Conservation (phyloP, 2,113 vertebrate genomes). For the Chrysochloris asiatica region DNA sequence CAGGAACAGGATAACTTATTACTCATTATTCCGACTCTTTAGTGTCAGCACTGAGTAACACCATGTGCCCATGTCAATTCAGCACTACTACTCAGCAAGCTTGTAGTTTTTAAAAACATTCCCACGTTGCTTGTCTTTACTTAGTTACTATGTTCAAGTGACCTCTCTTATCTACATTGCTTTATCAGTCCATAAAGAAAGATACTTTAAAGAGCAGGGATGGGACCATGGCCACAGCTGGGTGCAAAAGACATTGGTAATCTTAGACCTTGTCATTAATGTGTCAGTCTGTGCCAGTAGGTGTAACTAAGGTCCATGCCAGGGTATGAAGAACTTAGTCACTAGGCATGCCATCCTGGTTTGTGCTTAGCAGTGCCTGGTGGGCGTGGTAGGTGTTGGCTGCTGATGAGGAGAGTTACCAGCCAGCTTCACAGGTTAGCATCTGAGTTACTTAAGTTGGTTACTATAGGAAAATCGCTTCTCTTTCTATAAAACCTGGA, state of each 20-base stretch:
- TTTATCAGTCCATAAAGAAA: conserved; percentile 21
- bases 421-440: neutral
- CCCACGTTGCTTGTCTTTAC: neutral
- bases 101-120: neutral
- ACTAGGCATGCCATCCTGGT: neutral
- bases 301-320: too few species aligned
- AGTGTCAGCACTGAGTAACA: neutral
- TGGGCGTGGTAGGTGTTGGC: neutral
- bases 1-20: neutral
- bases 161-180: conserved; percentile 8
- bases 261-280: neutral
- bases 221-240: neutral
- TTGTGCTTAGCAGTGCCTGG: neutral
- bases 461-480: conserved; percentile 40
- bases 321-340: neutral
- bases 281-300: neutral
- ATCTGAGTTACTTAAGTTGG: neutral
- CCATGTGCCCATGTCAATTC: neutral
- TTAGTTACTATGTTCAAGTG: conserved; percentile 33
- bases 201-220: neutral
- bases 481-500: neutral
- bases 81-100: too few species aligned
- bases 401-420: neutral
- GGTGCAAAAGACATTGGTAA: neutral
- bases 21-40: neutral